These are phyloP conservation scores for Chionomys nivalis DNA, from an alignment of 2,113 vertebrate genomes.

Conservation along the genomic window DNA sequence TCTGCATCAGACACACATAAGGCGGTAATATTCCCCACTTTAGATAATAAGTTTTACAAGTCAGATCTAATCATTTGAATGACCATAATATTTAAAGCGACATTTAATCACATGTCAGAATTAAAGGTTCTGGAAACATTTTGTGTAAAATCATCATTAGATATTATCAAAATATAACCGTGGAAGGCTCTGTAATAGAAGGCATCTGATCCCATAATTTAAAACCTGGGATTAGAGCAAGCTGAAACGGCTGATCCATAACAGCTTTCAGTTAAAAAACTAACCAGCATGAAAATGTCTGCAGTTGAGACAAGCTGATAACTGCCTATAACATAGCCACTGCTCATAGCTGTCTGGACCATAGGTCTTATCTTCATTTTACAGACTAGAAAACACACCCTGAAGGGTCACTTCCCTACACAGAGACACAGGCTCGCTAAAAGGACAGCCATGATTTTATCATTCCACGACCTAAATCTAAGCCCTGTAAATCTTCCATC, in stretches of 20 bases:
- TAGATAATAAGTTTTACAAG: not conserved
- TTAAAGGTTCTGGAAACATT: constrained; percentile 17
- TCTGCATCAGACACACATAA: not conserved
- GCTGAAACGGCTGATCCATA: not conserved
- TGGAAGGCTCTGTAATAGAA: not conserved
- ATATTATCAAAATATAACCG: constrained; percentile 35
- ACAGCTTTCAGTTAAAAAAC: constrained; percentile 21
- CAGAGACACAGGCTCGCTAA: not conserved
- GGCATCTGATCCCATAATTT: not conserved
- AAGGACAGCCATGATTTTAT: not conserved
- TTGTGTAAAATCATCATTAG: not conserved
- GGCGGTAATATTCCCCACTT: not conserved
- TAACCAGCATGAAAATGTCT: not conserved
- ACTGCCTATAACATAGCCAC: not conserved
- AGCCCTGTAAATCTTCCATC: not conserved
- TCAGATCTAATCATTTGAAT: not conserved
- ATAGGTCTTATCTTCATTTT: not conserved
- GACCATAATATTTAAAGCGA: not conserved
- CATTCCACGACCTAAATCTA: not conserved
- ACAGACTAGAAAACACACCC: not conserved
- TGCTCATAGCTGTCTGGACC: not conserved
- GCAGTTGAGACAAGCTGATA: not conserved
- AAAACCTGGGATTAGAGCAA: constrained; percentile 35
- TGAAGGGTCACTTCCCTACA: constrained; percentile 28
- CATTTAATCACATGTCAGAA: not conserved